phyloP scores from a whole-genome alignment of 2,797 vertebrate species.

The Esox lucius region DNA sequence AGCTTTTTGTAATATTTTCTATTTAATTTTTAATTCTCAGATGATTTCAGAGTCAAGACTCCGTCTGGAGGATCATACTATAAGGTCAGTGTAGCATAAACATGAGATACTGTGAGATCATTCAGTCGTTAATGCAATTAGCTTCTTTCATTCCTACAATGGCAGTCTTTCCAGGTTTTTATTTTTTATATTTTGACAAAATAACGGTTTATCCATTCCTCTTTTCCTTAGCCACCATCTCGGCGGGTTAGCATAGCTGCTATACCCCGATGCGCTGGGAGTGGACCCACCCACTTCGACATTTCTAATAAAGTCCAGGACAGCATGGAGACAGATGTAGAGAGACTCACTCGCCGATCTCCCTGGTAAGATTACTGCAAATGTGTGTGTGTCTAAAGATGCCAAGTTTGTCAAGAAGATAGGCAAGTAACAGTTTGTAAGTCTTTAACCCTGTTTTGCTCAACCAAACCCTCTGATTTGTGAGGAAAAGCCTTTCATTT shows the following conservation, averaged over 20 bases:
- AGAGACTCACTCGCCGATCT: conserved; percentile 79
- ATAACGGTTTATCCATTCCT: background rate
- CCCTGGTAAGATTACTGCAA: conserved; percentile 77
- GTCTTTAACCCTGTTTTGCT: background rate
- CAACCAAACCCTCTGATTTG: background rate
- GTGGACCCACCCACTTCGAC: conserved; percentile 56
- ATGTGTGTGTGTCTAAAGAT: background rate
- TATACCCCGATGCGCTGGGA: conserved; percentile 77
- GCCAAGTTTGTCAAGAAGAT: no score
- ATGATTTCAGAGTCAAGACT: conserved; percentile 75
- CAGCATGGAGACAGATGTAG: conserved; percentile 68
- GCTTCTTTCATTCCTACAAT: no score
- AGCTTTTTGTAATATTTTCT: background rate
- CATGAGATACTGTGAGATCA: background rate
- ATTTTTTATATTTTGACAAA: background rate
- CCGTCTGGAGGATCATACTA: conserved; percentile 59
- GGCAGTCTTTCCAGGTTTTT: background rate
- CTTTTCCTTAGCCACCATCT: conserved; percentile 63
- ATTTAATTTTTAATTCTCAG: conserved; percentile 44
- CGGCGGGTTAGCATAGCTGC: conserved; percentile 87
- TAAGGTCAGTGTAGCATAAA: conserved; percentile 59
- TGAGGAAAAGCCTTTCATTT: background rate
- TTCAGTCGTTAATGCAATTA: no score
- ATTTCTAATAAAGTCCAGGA: conserved; percentile 71
- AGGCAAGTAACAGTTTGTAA: no score